Base-by-base conservation (phyloP, 2,113 vertebrate genomes). In the Scatophagus argus region DNA sequence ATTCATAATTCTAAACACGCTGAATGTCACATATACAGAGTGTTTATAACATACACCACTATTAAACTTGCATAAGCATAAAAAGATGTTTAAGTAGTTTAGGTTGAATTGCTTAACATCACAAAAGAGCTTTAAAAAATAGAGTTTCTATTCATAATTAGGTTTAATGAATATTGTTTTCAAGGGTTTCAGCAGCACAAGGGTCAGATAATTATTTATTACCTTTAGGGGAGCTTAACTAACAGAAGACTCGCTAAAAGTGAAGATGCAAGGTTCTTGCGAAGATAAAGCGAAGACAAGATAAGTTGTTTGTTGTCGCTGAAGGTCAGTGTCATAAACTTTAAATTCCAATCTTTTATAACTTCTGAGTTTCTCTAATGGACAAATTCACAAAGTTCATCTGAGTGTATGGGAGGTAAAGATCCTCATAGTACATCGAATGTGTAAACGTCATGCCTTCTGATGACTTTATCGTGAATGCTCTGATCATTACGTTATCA, bases 401-500 rank as follows among this genome's bases (percentile, higher is more conserved):
- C 74, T 38, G 77, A 79, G 73, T 74, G 77, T 71, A 69, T 67
- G 82, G 84, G 81, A 79, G 87, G 77, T 17, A 34, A 39, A 63
- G 31, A 29, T 38, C 41, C 54, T 62, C 41, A 80, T 60, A 75
- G 85, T 81, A 81, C 74, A 82, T 77, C 38, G 27, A 77, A 78
- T 61, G 77, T 82, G 82, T 80, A 78, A 89, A 89, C 90, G 91
- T 89, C 90, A 91, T 41, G 77, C 27, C 83, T 84, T 85, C 71
- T 91, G 91, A 94, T 84, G 87, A 87, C 89, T 92, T 87, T 76
- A 94, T 91, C 86, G 74, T 67, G 64, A 89, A 82, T 3, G 77
- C 90, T 77, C 77, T 87, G 87, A 92, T 93, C 91, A 89, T 94
- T 93, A 94, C 85, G 65, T 81, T 85, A 90, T 91, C 90, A 92